These are phyloP conservation scores for Rhagologus leucostigma DNA, from an alignment of 2,113 vertebrate species.

Conservation along the genomic window DNA sequence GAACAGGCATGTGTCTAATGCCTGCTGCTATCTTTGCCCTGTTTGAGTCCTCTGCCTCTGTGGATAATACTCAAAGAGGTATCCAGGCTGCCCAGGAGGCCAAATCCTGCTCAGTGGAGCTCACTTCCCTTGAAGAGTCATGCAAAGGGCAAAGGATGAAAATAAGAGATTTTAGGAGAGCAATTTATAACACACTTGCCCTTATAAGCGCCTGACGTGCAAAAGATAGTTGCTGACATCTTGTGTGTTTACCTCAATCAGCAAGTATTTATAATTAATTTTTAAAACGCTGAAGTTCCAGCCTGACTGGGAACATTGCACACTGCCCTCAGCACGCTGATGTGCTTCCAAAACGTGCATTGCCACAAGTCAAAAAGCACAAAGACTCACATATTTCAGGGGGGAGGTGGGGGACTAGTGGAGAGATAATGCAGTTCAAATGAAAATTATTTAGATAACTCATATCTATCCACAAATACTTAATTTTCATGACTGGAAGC, in stretches of 20 bases:
- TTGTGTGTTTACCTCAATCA: slow-evolving; percentile 35
- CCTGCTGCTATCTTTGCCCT: not conserved
- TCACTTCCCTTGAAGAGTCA: not conserved
- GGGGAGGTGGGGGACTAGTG: not conserved
- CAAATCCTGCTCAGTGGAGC: not conserved
- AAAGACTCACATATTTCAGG: not conserved
- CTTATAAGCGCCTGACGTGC: not conserved
- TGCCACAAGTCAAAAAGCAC: not conserved
- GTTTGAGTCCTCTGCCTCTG: not conserved
- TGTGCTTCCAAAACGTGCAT: not conserved
- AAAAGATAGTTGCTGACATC: not conserved
- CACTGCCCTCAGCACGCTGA: slow-evolving; percentile 5
- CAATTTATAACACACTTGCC: not conserved
- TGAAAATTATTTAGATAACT: not conserved
- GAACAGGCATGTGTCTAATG: not conserved
- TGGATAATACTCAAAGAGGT: not conserved
- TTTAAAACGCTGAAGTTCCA: not conserved
- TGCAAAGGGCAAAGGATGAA: not conserved
- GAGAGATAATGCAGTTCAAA: not conserved
- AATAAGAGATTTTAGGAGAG: not conserved
- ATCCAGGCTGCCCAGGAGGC: not conserved
- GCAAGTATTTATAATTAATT: slow-evolving; percentile 31
- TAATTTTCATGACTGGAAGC: not conserved
- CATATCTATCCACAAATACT: not conserved
- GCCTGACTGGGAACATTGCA: not conserved